Conservation (phyloP, 1,140 invertebrate species). For the Zaprionus davidi region DNA sequence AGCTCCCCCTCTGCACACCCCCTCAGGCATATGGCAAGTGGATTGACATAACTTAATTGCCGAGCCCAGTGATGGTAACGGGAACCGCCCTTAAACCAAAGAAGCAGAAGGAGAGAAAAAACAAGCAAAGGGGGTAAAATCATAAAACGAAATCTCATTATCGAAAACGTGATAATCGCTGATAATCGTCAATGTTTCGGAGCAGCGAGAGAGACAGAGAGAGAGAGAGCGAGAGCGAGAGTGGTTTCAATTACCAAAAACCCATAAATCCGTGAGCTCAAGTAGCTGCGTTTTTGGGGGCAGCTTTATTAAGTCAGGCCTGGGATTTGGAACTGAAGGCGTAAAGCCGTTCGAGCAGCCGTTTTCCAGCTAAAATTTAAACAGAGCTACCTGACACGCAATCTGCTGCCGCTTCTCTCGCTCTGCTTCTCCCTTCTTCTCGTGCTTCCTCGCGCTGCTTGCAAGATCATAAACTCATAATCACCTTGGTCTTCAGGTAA, state of each 20-base stretch:
- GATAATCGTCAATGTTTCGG: constrained; percentile 74
- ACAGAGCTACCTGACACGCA: constrained; percentile 23
- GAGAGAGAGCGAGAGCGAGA: no score
- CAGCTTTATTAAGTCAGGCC: constrained; percentile 52
- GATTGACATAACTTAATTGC: constrained; percentile 64
- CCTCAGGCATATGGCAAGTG: constrained; percentile 54
- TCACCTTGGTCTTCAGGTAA: constrained; percentile 62
- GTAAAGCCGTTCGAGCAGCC: constrained; percentile 42
- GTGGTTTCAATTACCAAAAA: constrained; percentile 53
- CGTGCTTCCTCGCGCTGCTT: background rate
- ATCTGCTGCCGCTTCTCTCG: background rate
- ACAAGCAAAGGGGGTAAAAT: constrained; percentile 26
- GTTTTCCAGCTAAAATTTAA: constrained; percentile 50
- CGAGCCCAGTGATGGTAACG: constrained; percentile 25
- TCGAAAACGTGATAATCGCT: constrained; percentile 78
- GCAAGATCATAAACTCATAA: constrained; percentile 76
- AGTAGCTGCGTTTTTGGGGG: constrained; percentile 35
- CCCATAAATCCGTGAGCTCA: constrained; percentile 51
- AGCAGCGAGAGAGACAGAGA: background rate
- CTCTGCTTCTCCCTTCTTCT: background rate
- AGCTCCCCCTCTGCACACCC: background rate
- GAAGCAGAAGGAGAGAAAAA: constrained; percentile 31
- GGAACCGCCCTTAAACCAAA: constrained; percentile 38
- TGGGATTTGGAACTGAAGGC: constrained; percentile 48
- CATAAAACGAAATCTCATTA: constrained; percentile 76